These are phyloP conservation scores for Callipepla squamata DNA, from an alignment of 2,113 vertebrate species.

Conservation along the genomic window DNA sequence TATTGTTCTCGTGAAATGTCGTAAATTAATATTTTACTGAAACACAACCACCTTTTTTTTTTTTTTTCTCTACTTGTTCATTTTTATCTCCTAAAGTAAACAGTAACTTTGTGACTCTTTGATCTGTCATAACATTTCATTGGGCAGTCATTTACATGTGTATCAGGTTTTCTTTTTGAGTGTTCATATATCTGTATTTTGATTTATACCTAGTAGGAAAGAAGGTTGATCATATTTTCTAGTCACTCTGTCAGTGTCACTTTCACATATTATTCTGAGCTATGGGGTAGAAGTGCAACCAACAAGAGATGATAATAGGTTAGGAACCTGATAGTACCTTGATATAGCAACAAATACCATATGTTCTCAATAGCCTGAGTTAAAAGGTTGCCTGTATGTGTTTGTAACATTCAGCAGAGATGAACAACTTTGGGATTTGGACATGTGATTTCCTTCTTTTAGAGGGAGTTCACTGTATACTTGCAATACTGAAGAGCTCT, in stretches of 20 bases:
- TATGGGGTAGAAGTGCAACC: not conserved
- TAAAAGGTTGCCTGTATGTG: not conserved
- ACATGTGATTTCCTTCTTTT: not conserved
- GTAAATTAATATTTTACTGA: not conserved
- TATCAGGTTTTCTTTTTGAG: not conserved
- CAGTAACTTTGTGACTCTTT: not conserved
- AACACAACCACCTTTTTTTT: not conserved
- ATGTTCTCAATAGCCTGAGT: not conserved
- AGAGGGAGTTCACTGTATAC: not conserved
- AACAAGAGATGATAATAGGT: not conserved
- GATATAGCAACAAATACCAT: not conserved
- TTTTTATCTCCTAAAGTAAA: conserved; percentile 1
- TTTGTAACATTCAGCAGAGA: conserved; percentile 43
- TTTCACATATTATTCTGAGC: conserved; percentile 11
- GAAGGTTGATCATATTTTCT: not conserved
- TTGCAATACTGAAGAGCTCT: not conserved
- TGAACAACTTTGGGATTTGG: not conserved
- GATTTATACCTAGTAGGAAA: not conserved
- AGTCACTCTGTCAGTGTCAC: not conserved
- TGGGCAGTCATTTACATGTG: not conserved
- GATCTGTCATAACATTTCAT: conserved; percentile 20
- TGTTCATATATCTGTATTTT: conserved; percentile 16
- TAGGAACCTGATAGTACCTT: not conserved
- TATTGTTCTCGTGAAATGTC: not conserved
- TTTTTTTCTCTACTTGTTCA: not conserved